Evolutionary conservation across 2,888 invertebrate species (phyloP), one percentile per base, ranked within the genome.

Genomic region (Corythucha ciliata): DNA sequence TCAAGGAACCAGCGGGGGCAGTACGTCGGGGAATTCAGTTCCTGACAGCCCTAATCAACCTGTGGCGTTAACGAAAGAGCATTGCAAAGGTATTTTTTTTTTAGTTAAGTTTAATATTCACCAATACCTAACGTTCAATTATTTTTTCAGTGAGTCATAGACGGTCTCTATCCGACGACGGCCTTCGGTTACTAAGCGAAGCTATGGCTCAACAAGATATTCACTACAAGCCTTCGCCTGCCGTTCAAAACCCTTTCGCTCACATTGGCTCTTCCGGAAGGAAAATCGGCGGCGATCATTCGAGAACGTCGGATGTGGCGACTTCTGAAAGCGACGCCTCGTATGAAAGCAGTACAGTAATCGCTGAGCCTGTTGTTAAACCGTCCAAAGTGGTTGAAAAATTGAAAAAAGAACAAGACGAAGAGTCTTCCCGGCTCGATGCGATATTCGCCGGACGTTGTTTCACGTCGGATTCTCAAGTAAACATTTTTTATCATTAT

Each of bases 201-300:
- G 81, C 84, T 55, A 91, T 91, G 81, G 82, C 88, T 67, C 76
- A 83, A 59, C 79, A 84, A 60, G 88, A 89, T 72, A 78, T 83
- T 48, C 83, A 85, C 69, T 86, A 88, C 66, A 81, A 80, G 63
- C 74, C 75, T 34, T 33, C 27, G 2, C 21, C 16, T 10, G 66
- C 58, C 45, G 76, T 74, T 57, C 74, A 76, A 40, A 84, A 84
- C 69, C 83, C 84, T 1, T 84, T 84, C 65, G 77, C 81, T 52
- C 54, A 57, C 33, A 57, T 57, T 20, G 16, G 21, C 24, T 16
- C 14, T 36, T 36, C 14, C 14, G 56, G 51, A 26, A 48, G 45
- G 27, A 49, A 55, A 34, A 37, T 48, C 25, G 34, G 47, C 34
- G 47, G 33, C 18, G 46, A 49, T 20, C 39, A 50, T 34, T 53